phyloP scores from a whole-genome alignment of 2,113 vertebrate genomes.

The Scolopax mira region DNA sequence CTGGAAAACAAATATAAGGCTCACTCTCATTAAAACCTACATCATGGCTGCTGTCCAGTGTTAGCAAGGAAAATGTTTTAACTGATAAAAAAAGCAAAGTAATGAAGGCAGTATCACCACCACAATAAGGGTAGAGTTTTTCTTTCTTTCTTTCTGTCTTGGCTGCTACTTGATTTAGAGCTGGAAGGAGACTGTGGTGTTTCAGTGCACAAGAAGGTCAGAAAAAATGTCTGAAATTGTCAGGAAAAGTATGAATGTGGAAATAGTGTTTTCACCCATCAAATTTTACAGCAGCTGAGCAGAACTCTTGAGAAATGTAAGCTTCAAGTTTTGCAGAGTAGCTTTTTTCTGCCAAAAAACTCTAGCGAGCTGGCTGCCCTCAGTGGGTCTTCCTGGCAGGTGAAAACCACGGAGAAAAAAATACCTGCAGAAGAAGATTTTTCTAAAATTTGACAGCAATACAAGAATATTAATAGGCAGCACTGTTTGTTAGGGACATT shows the following conservation, averaged over 20 bases:
- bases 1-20: neutral
- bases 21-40: neutral
- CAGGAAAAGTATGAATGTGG: neutral
- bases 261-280: neutral
- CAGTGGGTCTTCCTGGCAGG: neutral
- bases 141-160: neutral
- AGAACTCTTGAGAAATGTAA: neutral
- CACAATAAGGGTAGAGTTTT: neutral
- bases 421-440: neutral
- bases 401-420: neutral
- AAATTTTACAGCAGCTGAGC: slow-evolving; percentile 2
- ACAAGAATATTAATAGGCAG: neutral
- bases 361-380: neutral
- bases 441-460: neutral
- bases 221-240: neutral
- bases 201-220: neutral
- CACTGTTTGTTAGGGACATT: neutral
- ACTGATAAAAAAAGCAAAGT: neutral
- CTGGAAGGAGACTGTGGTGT: neutral
- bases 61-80: neutral
- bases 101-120: neutral
- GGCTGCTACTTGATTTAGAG: neutral
- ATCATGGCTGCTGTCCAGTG: neutral
- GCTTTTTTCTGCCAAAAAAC: neutral
- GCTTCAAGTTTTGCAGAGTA: neutral